Conservation (phyloP, 2,888 invertebrate species). For the Clanis bilineata region DNA sequence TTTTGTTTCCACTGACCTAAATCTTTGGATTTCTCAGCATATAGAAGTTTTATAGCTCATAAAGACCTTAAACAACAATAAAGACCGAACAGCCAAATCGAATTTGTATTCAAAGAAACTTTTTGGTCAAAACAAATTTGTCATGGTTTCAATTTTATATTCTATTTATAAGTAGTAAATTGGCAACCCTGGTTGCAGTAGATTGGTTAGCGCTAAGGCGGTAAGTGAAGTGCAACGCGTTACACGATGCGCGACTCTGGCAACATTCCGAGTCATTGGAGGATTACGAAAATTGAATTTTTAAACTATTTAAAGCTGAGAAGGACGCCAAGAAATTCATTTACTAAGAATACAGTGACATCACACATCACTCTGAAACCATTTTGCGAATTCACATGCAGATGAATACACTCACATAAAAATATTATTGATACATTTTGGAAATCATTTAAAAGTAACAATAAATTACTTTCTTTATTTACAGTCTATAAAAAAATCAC, state of each 20-base stretch:
- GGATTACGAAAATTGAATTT: conserved; percentile 40
- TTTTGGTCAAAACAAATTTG: conserved; percentile 2
- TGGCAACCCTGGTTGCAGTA: not conserved
- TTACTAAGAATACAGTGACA: conserved; percentile 47
- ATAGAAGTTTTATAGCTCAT: not conserved
- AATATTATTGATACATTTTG: conserved; percentile 68
- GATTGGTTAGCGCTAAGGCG: not conserved
- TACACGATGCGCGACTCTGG: not conserved
- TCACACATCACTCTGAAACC: conserved; percentile 52
- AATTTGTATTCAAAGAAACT: not conserved
- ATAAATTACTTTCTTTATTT: conserved; percentile 73
- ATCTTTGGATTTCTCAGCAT: conserved; percentile 17
- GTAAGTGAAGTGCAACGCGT: conserved; percentile 1
- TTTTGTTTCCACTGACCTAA: conserved; percentile 9
- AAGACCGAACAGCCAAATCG: conserved; percentile 1
- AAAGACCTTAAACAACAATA: conserved; percentile 1
- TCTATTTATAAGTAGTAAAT: not conserved
- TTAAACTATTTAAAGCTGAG: conserved; percentile 76
- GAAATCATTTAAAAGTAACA: conserved; percentile 78
- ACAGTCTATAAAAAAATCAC: conserved; percentile 76
- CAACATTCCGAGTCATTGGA: conserved; percentile 29
- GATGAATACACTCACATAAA: conserved; percentile 47
- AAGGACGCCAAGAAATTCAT: conserved; percentile 67
- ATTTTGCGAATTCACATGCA: conserved; percentile 41
- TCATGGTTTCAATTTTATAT: conserved; percentile 17